Evolutionary conservation across 2,113 vertebrate genomes (phyloP).

Genomic region (Pavo muticus): DNA sequence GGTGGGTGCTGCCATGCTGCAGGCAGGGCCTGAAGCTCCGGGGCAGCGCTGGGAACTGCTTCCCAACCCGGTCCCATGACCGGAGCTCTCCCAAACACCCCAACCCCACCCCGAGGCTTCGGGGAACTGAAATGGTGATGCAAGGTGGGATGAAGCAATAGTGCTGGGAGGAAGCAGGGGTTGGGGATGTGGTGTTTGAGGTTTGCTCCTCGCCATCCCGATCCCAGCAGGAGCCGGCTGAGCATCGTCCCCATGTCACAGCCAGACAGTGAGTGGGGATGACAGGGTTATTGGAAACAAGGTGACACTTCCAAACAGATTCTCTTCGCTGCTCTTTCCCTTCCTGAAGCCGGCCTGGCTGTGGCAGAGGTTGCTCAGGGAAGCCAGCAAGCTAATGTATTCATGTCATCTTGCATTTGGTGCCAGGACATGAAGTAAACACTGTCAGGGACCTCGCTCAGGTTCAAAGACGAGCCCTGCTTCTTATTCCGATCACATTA

Average conservation of each 20-base stretch:
- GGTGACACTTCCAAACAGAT: conserved; percentile 12
- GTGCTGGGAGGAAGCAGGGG: background rate
- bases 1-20: background rate
- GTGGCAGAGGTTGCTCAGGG: conserved; percentile 39
- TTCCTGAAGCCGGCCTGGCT: conserved; percentile 42
- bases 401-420: conserved; percentile 61
- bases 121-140: background rate
- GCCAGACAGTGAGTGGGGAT: background rate
- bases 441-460: conserved; percentile 50
- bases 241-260: background rate
- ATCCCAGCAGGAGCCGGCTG: background rate
- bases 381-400: conserved; percentile 62
- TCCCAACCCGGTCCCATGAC: background rate
- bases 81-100: background rate
- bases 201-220: background rate
- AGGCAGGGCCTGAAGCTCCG: background rate
- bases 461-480: conserved; percentile 61
- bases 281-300: conserved; percentile 15
- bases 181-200: background rate
- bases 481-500: conserved; percentile 70
- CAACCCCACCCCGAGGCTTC: background rate
- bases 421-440: conserved; percentile 66
- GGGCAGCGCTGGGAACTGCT: background rate
- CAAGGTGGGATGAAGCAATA: background rate
- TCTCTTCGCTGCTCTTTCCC: conserved; percentile 40